Evolutionary conservation across 2,888 invertebrate genomes (phyloP).

Genomic region (Maniola hyperantus): DNA sequence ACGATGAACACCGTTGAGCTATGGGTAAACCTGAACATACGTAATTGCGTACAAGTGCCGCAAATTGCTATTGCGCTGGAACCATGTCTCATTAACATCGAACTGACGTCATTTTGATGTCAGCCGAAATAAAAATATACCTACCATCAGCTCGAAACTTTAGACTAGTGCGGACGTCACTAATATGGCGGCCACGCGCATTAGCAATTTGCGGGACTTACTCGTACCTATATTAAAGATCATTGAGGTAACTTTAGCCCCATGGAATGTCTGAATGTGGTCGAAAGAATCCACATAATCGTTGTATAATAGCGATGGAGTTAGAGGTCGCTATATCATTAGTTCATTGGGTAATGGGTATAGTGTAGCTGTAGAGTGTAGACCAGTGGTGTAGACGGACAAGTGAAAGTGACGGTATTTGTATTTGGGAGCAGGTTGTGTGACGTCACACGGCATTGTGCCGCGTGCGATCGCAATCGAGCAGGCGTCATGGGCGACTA

Average conservation of each 20-base stretch:
- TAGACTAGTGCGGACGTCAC: no score
- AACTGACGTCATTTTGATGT: no score
- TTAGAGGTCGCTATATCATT: constrained; percentile 41
- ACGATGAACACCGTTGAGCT: neutral
- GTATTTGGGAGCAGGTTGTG: constrained; percentile 66
- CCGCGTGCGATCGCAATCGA: constrained; percentile 13
- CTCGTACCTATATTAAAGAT: no score
- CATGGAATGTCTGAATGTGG: neutral
- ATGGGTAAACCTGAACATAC: neutral
- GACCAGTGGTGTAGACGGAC: no score
- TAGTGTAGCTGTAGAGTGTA: no score
- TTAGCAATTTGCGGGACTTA: no score
- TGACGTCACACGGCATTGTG: constrained; percentile 59
- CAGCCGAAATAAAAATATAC: no score
- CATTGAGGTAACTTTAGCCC: neutral
- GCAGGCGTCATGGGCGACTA: no score
- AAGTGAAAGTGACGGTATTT: constrained; percentile 70
- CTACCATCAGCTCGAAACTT: no score
- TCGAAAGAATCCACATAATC: constrained; percentile 12
- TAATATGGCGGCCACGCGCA: no score
- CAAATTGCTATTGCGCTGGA: no score
- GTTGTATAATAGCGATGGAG: constrained; percentile 44
- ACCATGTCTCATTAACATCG: no score
- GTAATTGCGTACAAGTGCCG: neutral
- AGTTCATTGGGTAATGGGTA: constrained; percentile 39